Evolutionary conservation across 2,888 invertebrate genomes (phyloP), one percentile per base, ranked within the genome.

Genomic region (Incurvaria masculella): DNA sequence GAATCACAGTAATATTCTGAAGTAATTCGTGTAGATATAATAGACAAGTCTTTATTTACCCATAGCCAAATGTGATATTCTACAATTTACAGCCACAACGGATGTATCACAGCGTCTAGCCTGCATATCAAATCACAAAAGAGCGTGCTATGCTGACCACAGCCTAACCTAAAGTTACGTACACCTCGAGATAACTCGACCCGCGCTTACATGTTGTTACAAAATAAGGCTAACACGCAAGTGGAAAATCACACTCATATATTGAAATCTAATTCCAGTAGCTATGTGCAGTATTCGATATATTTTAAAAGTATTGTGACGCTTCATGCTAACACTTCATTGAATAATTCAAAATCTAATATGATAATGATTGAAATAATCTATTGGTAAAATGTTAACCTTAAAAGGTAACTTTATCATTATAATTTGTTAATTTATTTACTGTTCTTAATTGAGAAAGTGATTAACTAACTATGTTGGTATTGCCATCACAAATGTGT

Each of bases 71-170:
- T 23, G 5, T 5, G 66, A 66, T 69, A 69, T 63, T 64, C 62
- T 68, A 67, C 33, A 60, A 58, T 65, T 69, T 69, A 66, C 69
- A 70, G 76, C 70, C 75, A 72, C 67, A 68, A 68, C 38, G 68
- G 68, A 66, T 72, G 73, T 76, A 75, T 78, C 75, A 75, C 76
- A 78, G 75, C 69, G 74, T 76, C 75, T 78, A 78, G 76, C 75
- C 65, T 76, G 75, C 71, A 69, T 68, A 68, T 72, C 64, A 67
- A 69, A 67, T 70, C 69, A 69, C 71, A 66, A 69, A 47, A 72
- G 69, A 71, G 70, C 66, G 67, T 70, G 68, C 69, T 62, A 69
- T 59, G 71, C 72, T 72, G 75, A 69, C 72, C 71, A 72, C 74
- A 78, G 75, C 74, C 73, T 76, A 72, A 68, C 69, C 71, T 74